These are phyloP conservation scores for Craseonycteris thonglongyai DNA, from an alignment of 2,113 vertebrate genomes.

Conservation along the genomic window DNA sequence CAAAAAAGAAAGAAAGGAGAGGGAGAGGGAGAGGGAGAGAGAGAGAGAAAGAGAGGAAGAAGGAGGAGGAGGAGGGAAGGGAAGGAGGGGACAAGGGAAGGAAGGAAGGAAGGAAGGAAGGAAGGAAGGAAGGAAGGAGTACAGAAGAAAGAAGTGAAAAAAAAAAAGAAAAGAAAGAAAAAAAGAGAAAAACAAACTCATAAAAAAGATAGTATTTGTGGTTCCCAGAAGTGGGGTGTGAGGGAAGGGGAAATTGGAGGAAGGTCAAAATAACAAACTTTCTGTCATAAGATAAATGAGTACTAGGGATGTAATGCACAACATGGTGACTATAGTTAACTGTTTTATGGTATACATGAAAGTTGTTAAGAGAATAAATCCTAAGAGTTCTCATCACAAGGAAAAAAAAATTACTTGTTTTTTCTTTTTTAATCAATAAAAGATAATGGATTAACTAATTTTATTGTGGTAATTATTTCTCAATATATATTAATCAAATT, in stretches of 20 bases:
- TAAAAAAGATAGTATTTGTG: not conserved
- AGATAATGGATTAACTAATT: not conserved
- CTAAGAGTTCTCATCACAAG: not conserved
- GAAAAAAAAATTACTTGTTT: not conserved
- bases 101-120: no score
- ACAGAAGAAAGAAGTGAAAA: not conserved
- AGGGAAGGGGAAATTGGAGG: rapidly evolving
- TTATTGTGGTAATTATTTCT: not conserved
- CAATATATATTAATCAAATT: not conserved
- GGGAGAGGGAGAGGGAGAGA: rapidly evolving
- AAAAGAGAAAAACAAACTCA: not conserved
- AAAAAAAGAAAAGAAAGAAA: not conserved
- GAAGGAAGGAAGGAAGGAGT: no score
- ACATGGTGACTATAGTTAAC: not conserved
- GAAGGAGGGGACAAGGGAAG: no score
- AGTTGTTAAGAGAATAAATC: not conserved
- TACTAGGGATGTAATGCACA: not conserved
- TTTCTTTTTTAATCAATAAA: not conserved
- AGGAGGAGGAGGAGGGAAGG: no score
- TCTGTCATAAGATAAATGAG: not conserved
- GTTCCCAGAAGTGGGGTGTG: not conserved
- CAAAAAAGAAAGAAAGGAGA: not conserved
- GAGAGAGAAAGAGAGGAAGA: not conserved
- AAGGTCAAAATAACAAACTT: not conserved
- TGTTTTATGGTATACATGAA: not conserved